Percentiles rank a stretch among this genome's conserved stretches.
These are phyloP conservation scores for Venusia cambrica DNA, from an alignment of 2,888 invertebrate species.

Conservation along the genomic window DNA sequence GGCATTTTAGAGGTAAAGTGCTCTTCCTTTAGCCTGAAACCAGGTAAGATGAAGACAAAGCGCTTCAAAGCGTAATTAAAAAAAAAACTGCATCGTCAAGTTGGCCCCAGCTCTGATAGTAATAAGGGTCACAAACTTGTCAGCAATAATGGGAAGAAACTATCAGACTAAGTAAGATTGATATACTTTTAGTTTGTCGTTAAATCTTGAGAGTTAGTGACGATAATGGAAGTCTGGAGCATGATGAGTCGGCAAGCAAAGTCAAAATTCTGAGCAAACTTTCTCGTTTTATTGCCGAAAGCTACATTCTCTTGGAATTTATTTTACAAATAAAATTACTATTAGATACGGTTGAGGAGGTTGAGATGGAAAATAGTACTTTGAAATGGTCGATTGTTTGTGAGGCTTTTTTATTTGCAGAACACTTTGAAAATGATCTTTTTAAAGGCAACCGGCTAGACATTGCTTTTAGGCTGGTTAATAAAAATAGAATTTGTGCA, in stretches of 20 bases:
- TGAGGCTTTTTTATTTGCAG: too few relatives aligned
- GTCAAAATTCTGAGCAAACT: slow-evolving; percentile 14
- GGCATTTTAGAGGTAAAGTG: too few relatives aligned
- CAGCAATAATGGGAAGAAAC: slow-evolving; percentile 27
- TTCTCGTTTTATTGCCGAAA: slow-evolving; percentile 9
- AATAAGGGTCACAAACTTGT: slow-evolving; percentile 24
- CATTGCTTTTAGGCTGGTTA: too few relatives aligned
- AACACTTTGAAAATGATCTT: too few relatives aligned
- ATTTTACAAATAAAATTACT: slow-evolving; percentile 1
- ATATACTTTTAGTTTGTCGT: slow-evolving; percentile 28
- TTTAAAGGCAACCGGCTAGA: too few relatives aligned
- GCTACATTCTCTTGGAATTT: slow-evolving; percentile 6
- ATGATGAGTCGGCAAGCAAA: slow-evolving; percentile 16
- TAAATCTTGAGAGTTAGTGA: slow-evolving; percentile 20
- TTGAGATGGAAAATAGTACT: too few relatives aligned
- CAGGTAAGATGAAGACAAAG: too few relatives aligned
- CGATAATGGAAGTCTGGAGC: slow-evolving; percentile 18
- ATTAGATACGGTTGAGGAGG: too few relatives aligned
- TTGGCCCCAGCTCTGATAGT: slow-evolving; percentile 25
- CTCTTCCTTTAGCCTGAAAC: too few relatives aligned
- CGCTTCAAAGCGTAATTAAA: slow-evolving; percentile 17
- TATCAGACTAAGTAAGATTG: slow-evolving; percentile 33
- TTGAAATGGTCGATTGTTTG: too few relatives aligned
- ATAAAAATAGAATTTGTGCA: too few relatives aligned
- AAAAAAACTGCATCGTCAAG: slow-evolving; percentile 28